Percentiles rank a stretch among this genome's conserved stretches.
These are phyloP conservation scores for Eremophila alpestris DNA, from an alignment of 2,797 vertebrate species.

Conservation along the genomic window DNA sequence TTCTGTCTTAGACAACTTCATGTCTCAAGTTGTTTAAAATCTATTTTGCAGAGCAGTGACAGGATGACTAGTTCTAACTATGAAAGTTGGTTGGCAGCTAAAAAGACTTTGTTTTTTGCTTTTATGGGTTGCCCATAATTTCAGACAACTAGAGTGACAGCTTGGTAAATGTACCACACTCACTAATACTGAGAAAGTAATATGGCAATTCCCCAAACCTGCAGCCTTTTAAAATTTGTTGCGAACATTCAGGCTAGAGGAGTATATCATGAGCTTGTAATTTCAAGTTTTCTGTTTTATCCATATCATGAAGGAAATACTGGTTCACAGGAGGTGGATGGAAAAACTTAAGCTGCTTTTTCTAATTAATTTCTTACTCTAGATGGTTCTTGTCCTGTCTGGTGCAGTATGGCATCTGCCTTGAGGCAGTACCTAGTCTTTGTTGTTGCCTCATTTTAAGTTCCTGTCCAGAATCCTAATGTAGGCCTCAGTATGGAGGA, in stretches of 20 bases:
- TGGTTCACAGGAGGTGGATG: neutral
- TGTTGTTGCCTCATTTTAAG: neutral
- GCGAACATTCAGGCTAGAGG: neutral
- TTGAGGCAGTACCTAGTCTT: neutral
- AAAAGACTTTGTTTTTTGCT: neutral
- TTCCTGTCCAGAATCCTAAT: neutral
- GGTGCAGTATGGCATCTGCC: neutral
- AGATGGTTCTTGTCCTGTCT: neutral
- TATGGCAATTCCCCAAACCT: neutral
- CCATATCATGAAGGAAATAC: neutral
- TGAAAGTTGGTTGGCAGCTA: neutral
- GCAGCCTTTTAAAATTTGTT: neutral
- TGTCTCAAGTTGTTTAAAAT: neutral
- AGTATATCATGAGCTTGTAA: neutral
- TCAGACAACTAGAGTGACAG: neutral
- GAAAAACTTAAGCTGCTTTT: neutral
- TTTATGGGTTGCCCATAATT: neutral
- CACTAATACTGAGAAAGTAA: neutral
- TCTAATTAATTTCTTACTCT: neutral
- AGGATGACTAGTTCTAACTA: neutral
- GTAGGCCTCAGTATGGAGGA: neutral
- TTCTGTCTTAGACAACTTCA: neutral
- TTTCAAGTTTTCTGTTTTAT: neutral
- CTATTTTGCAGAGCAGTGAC: neutral
- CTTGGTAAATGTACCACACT: neutral